phyloP scores from a whole-genome alignment of 2,797 vertebrate species.

The Microctenopoma lineatum region DNA sequence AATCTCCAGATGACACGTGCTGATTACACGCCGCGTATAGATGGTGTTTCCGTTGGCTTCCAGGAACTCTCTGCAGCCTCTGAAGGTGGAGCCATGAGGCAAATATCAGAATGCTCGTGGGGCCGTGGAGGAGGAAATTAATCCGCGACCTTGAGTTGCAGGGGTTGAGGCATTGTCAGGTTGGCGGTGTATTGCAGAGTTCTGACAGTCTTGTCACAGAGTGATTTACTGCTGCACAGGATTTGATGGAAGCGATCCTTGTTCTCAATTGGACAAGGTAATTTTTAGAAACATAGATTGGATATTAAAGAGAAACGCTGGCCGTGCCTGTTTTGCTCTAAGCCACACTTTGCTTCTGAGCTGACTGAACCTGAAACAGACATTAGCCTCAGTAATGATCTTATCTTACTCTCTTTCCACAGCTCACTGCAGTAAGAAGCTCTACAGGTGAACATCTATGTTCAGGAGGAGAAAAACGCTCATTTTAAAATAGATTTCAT shows the following conservation, averaged over 20 bases:
- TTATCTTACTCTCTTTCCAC: not conserved
- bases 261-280: constrained; percentile 1
- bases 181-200: constrained; percentile 11
- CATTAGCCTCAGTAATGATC: not conserved
- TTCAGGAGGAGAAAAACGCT: too few relatives aligned
- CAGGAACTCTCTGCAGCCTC: constrained; percentile 42
- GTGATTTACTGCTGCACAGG: constrained; percentile 40
- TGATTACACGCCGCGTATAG: constrained; percentile 52
- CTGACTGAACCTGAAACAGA: not conserved
- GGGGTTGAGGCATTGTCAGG: constrained; percentile 40
- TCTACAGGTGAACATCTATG: too few relatives aligned
- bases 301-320: constrained; percentile 11
- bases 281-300: constrained; percentile 38
- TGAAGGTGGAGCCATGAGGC: constrained; percentile 43
- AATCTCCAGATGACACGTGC: constrained; percentile 51
- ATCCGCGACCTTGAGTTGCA: constrained; percentile 60
- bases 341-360: not conserved
- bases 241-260: constrained; percentile 28
- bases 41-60: constrained; percentile 29
- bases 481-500: too few relatives aligned
- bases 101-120: constrained; percentile 52
- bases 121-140: constrained; percentile 63
- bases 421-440: not conserved
- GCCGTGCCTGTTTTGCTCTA: not conserved
- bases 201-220: constrained; percentile 39